phyloP scores from a whole-genome alignment of 2,797 vertebrate genomes.

The Mormyrops attenuatus region DNA sequence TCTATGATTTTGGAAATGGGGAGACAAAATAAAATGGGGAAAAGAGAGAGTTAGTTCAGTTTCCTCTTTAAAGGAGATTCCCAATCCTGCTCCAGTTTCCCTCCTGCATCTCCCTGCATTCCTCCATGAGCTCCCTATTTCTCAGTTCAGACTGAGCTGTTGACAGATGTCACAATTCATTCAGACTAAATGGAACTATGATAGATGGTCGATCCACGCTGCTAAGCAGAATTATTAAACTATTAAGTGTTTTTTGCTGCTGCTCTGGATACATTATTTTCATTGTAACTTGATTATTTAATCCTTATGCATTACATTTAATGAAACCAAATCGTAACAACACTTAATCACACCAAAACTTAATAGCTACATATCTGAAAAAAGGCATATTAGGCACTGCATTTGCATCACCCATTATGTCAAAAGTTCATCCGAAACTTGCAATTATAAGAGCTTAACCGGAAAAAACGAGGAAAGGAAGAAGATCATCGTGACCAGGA shows the following conservation, averaged over 20 bases:
- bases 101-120: background rate
- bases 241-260: background rate
- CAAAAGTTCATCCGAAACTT: background rate
- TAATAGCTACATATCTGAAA: background rate
- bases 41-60: constrained; percentile 57
- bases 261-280: background rate
- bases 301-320: background rate
- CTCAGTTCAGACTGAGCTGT: background rate
- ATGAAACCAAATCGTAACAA: background rate
- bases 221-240: background rate
- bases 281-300: background rate
- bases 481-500: background rate
- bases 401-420: background rate
- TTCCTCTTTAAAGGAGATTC: background rate
- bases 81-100: background rate
- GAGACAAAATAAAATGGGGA: constrained; percentile 57
- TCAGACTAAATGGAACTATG: background rate
- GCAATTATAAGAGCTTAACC: background rate
- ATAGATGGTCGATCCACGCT: background rate
- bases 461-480: background rate
- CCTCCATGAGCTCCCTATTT: background rate
- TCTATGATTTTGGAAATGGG: constrained; percentile 67
- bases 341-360: background rate
- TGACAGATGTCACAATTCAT: background rate
- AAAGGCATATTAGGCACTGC: background rate